phyloP scores from a whole-genome alignment of 2,888 invertebrate genomes.

The Lasioglossum lativentre region DNA sequence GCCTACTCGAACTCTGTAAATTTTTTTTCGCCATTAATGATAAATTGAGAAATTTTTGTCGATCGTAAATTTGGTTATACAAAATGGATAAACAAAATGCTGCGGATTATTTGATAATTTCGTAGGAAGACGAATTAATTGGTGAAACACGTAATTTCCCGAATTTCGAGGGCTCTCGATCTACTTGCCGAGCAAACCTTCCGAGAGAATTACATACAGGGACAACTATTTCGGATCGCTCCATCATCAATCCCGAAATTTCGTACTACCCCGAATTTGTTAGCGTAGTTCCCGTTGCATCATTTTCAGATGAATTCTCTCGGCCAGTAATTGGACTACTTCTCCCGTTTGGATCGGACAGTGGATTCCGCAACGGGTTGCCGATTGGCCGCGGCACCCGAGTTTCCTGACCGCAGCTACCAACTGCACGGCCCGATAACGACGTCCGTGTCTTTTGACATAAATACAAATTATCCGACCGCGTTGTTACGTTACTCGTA shows the following conservation, averaged over 20 bases:
- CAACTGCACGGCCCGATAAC: slow-evolving; percentile 57
- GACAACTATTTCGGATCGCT: background rate
- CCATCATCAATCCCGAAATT: background rate
- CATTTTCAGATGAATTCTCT: slow-evolving; percentile 50
- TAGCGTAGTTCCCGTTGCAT: slow-evolving; percentile 33
- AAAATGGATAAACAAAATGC: no score
- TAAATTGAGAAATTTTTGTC: no score
- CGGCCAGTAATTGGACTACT: slow-evolving; percentile 56
- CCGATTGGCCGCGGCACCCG: slow-evolving; percentile 38
- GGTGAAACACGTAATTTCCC: background rate
- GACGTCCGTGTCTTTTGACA: slow-evolving; percentile 42
- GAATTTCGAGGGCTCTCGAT: background rate
- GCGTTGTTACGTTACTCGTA: slow-evolving; percentile 33
- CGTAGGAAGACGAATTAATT: background rate
- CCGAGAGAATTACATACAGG: background rate
- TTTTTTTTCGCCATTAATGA: no score
- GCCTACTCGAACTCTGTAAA: no score
- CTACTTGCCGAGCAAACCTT: background rate
- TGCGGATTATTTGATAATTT: background rate
- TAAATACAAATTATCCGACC: slow-evolving; percentile 54
- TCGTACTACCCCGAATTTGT: background rate
- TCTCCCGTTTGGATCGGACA: slow-evolving; percentile 35
- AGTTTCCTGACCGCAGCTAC: slow-evolving; percentile 50
- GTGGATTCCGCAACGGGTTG: slow-evolving; percentile 34
- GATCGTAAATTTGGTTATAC: no score